phyloP scores from a whole-genome alignment of 2,888 invertebrate species.

The Mesoligia furuncula region DNA sequence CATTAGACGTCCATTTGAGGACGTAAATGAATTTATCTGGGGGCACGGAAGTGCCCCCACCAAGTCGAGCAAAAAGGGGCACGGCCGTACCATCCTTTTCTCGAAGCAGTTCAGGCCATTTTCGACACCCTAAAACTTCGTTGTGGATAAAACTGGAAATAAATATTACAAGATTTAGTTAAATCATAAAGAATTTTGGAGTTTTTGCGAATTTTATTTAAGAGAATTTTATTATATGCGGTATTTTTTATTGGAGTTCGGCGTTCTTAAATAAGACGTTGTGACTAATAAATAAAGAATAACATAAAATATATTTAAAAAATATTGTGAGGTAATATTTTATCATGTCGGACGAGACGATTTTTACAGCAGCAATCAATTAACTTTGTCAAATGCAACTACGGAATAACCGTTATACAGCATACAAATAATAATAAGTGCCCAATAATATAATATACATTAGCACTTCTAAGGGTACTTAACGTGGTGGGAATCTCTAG shows the following conservation, averaged over 20 bases:
- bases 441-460: slow-evolving; percentile 79
- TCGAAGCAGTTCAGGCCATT: no score
- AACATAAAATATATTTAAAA: neutral
- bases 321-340: neutral
- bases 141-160: no score
- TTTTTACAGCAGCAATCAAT: slow-evolving; percentile 5
- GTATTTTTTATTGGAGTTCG: slow-evolving; percentile 27
- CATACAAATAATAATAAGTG: slow-evolving; percentile 29
- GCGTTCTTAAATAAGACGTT: neutral
- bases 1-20: slow-evolving; percentile 32
- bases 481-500: slow-evolving; percentile 84
- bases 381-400: neutral
- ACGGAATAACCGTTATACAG: slow-evolving; percentile 16
- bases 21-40: slow-evolving; percentile 48
- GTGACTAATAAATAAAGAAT: slow-evolving; percentile 4
- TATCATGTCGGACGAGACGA: no score
- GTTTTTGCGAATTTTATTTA: slow-evolving; percentile 17
- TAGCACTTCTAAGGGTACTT: slow-evolving; percentile 86
- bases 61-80: no score
- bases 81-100: no score
- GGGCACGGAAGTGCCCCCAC: no score
- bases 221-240: slow-evolving; percentile 3
- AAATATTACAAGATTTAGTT: slow-evolving; percentile 42
- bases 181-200: slow-evolving; percentile 21
- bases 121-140: no score